Base-by-base conservation (phyloP, 2,113 vertebrate genomes). In the Podiceps cristatus region DNA sequence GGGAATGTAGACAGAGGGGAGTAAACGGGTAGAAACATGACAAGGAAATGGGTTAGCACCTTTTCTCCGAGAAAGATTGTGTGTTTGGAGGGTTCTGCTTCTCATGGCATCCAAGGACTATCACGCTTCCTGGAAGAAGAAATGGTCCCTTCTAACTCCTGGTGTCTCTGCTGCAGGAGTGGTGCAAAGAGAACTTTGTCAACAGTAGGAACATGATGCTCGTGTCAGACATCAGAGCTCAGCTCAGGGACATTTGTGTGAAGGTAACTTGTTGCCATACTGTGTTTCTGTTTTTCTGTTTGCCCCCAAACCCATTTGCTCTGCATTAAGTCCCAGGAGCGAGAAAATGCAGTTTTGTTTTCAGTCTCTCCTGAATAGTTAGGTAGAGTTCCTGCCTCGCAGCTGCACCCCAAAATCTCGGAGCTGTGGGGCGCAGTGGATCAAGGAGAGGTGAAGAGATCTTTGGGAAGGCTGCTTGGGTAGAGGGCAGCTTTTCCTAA, bases 161-260 rank as follows among this genome's bases (percentile, higher is more conserved):
- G 6, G 25, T 72, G 35, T 73, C 63, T 95, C 74, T 45, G 68
- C 42, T 88, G 50, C 89, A 99, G 99, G 99, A 99, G 25, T 99
- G 99, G 99, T 99, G 99, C 98, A 98, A 98, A 82, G 99, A 99
- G 91, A 99, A 99, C 97, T 99, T 99, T 71, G 98, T 99, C 86
- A 99, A 99, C 55, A 96, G 98, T 97, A 99, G 99, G 95, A 99
- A 99, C 96, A 99, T 99, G 99, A 95, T 97, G 79, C 97, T 99
- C 50, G 99, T 99, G 83, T 98, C 98, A 12, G 99, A 99, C 3
- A 98, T 99, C 77, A 98, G 99, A 97, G 98, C 98, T 27, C 99
- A 99, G 91, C 99, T 99, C 64, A 97, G 98, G 95, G 99, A 99
- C 77, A 99, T 99, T 95, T 99, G 99, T 93, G 82, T 99, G 33